Base-by-base conservation (phyloP, 2,888 invertebrate species). In the Caenorhabditis imperialis region DNA sequence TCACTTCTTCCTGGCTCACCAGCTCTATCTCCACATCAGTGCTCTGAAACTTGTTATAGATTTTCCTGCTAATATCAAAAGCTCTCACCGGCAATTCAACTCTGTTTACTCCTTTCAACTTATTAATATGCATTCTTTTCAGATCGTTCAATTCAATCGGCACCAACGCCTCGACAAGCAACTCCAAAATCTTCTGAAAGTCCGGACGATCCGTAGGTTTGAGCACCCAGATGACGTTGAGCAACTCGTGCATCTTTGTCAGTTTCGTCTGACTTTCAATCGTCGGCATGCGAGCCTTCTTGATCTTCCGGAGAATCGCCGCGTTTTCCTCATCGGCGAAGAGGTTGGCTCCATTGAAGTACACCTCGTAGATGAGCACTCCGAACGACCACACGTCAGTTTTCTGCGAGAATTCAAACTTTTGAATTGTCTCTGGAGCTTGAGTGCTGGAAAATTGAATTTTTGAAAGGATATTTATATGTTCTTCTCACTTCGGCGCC, bases 321-420 rank as follows among this genome's bases (percentile, higher is more conserved):
- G 71, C 65, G 67, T 78, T 75, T 2, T 77, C 62, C 45, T 78
- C 79, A 25, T 73, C 78, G 18, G 72, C 67, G 50, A 75, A 82
- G 7, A 79, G 76, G 45, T 67, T 62, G 1, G 20, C 65, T 12
- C 63, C 77, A 23, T 76, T 71, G 45, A 47, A 58, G 44, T 77
- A 82, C 14, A 82, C 69, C 54, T 84, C 83, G 51, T 60, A 83
- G 8, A 77, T 74, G 30, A 84, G 44, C 3, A 81, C 81, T 16
- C 81, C 84, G 40, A 74, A 84, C 7, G 83, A 74, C 84, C 84
- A 84, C 2, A 84, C 80, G 58, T 84, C 84, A 10, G 75, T 74
- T 40, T 79, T 78, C 20, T 23, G 65, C 22, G 78, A 75, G 55
- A 78, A 84, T 44, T 77, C 72, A 22, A 73, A 62, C 8, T 61